Evolutionary conservation across 2,888 invertebrate species (phyloP), one percentile per base, ranked within the genome.

Genomic region (Lycocerus yunnanus): DNA sequence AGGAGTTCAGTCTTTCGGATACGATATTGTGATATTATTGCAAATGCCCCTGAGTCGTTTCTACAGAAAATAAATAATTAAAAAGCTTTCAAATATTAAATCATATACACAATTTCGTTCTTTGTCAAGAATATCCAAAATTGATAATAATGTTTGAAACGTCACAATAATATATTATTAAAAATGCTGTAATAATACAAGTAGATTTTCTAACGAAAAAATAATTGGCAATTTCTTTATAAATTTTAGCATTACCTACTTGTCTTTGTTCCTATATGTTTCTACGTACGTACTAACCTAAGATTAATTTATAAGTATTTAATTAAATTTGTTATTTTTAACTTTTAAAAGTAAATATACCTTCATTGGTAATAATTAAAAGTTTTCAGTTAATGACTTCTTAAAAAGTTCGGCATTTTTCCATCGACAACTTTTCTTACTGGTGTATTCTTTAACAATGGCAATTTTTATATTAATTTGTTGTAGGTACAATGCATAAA

Each of bases 11-110:
- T 76, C 76, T 74, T 75, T 75, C 76, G 67, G 72, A 75, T 77
- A 73, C 75, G 67, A 79, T 78, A 80, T 79, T 78, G 79, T 79
- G 77, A 79, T 79, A 79, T 79, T 79, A 77, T 76, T 77, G 77
- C 78, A 77, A 79, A 78, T 77, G 76, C 77, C 77, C 76, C 77
- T 79, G 75, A 78, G 71, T 76, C 79, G 66, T 73, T 72, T 72
- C 58, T 69, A 75, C 68, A 77, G 71, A 77, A 79, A 78, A 80
- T 80, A 79, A 79, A 80, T 80, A 79, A 80, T 80, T 80, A 80
- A 80, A 79, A 79, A 78, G 75, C 77, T 78, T 77, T 78, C 76
- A 74, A 73, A 77, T 78, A 79, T 79, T 77, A 77, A 78, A 79
- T 79, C 78, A 79, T 75, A 43, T 43, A 74, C 73, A 75, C 73